Evolutionary conservation across 92 coral and sea anemone species (phyloP).

Genomic region (Parazoanthus darwini): DNA sequence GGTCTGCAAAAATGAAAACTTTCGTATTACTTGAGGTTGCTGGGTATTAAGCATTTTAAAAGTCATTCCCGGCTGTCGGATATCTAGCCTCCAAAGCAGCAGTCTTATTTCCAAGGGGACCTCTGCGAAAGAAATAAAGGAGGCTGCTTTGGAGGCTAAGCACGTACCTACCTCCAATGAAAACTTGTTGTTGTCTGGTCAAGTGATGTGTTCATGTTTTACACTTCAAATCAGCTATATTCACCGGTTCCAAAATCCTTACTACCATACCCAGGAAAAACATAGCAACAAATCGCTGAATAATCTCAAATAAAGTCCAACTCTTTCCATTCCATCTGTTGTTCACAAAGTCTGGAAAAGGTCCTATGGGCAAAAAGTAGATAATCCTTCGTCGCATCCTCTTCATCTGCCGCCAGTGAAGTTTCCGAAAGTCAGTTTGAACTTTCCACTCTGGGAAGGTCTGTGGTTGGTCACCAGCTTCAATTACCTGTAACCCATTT

Average conservation of each 20-base stretch:
- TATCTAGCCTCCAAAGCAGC: no score
- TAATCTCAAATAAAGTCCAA: constrained; percentile 58
- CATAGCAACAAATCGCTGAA: constrained; percentile 58
- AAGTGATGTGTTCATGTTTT: constrained; percentile 63
- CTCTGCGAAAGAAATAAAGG: no score
- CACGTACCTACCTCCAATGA: constrained; percentile 72
- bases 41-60: no score
- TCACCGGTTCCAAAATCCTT: constrained; percentile 57
- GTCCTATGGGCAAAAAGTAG: constrained; percentile 84
- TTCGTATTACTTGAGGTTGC: no score
- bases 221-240: constrained; percentile 58
- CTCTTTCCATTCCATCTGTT: constrained; percentile 35
- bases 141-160: no score
- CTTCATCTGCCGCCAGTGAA: constrained; percentile 69
- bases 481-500: not conserved
- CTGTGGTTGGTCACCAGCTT: constrained; percentile 48
- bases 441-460: constrained; percentile 92
- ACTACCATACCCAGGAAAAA: constrained; percentile 80
- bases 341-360: constrained; percentile 59
- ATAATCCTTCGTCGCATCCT: constrained; percentile 57
- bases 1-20: no score
- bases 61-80: no score
- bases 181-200: constrained; percentile 70
- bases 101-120: no score
- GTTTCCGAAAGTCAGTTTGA: constrained; percentile 77